These are phyloP conservation scores for Aldrovandia affinis DNA, from an alignment of 2,797 vertebrate species.

Conservation along the genomic window DNA sequence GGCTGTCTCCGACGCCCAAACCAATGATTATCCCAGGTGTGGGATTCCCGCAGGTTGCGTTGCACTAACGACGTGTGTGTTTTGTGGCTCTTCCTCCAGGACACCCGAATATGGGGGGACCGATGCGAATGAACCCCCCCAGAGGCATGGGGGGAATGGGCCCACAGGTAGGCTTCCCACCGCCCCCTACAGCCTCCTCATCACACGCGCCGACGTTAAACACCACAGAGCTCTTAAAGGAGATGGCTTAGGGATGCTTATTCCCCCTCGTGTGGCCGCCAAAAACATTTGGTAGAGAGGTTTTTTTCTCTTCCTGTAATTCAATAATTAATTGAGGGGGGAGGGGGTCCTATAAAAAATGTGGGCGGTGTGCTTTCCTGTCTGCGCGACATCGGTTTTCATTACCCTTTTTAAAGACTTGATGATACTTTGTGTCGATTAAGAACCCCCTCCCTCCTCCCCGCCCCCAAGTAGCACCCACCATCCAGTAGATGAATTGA, in stretches of 20 bases:
- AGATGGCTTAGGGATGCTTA: not conserved
- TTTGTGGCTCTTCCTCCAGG: constrained; percentile 70
- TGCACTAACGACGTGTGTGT: not conserved
- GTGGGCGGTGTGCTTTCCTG: too few species aligned
- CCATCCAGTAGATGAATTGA: constrained; percentile 13
- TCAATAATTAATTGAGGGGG: constrained; percentile 18
- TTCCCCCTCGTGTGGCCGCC: not conserved
- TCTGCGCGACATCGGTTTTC: not conserved
- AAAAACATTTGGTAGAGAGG: not conserved
- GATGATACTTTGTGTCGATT: constrained; percentile 12
- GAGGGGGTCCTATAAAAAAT: too few species aligned
- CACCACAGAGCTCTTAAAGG: not conserved
- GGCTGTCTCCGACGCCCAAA: too few species aligned
- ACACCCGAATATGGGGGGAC: constrained; percentile 85
- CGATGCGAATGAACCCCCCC: constrained; percentile 86
- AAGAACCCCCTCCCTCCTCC: not conserved
- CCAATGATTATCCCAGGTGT: too few species aligned
- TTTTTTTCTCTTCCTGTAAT: not conserved
- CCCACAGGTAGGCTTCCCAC: constrained; percentile 77
- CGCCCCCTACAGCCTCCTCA: too few species aligned
- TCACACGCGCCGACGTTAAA: not conserved
- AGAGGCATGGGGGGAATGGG: constrained; percentile 84
- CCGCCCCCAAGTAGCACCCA: not conserved
- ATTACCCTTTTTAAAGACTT: not conserved
- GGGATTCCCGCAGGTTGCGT: too few species aligned